Percentiles rank a stretch among this genome's conserved stretches.
Evolutionary conservation across 2,888 invertebrate species (phyloP).

Genomic region (Chrysodeixis includens): DNA sequence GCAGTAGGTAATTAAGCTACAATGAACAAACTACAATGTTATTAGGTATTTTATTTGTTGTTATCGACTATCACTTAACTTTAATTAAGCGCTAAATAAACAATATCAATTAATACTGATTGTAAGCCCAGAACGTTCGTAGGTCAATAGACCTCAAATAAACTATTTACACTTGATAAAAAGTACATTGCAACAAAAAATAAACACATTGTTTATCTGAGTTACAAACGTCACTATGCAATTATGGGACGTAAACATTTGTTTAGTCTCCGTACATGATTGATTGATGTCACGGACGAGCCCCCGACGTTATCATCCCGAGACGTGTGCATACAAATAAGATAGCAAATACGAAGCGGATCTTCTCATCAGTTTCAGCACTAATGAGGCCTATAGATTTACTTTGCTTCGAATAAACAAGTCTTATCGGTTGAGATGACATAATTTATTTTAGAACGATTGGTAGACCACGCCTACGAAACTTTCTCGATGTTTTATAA

Average conservation of each 20-base stretch:
- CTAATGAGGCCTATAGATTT: slow-evolving; percentile 50
- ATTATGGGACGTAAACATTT: slow-evolving; percentile 77
- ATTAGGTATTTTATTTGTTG: no score
- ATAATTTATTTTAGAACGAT: slow-evolving; percentile 30
- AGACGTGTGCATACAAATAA: slow-evolving; percentile 55
- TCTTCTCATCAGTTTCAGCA: slow-evolving; percentile 56
- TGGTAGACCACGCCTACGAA: slow-evolving; percentile 15
- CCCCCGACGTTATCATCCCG: slow-evolving; percentile 79
- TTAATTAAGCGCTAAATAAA: slow-evolving; percentile 22
- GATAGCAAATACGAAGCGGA: slow-evolving; percentile 68
- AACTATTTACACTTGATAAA: slow-evolving; percentile 61
- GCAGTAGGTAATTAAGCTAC: no score
- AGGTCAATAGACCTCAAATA: slow-evolving; percentile 66
- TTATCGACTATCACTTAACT: neutral
- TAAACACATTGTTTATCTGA: slow-evolving; percentile 43
- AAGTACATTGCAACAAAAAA: slow-evolving; percentile 59
- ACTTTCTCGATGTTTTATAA: slow-evolving; percentile 4
- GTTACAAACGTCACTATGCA: slow-evolving; percentile 78
- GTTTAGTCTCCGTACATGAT: slow-evolving; percentile 77
- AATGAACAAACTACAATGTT: no score
- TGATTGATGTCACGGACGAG: slow-evolving; percentile 88
- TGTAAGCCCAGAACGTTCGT: slow-evolving; percentile 61
- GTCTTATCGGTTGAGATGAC: slow-evolving; percentile 30
- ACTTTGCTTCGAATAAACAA: slow-evolving; percentile 32
- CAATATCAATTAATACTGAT: slow-evolving; percentile 32